Evolutionary conservation across 1,140 invertebrate species (phyloP), one percentile per base, ranked within the genome.

Genomic region (Leptopilina clavipes): DNA sequence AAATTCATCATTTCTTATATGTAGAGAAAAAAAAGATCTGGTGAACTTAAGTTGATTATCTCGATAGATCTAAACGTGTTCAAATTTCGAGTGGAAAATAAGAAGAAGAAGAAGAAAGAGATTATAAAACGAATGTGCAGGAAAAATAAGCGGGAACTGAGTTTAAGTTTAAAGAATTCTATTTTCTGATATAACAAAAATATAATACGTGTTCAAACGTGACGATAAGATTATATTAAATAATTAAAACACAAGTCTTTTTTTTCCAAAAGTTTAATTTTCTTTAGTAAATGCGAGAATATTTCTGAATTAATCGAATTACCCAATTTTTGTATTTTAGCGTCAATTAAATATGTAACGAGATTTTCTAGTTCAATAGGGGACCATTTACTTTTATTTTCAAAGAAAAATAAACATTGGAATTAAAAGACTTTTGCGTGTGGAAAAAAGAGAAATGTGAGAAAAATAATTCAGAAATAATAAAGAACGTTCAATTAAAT

Each of bases 161-260:
- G 83, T 88, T 90, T 86, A 89, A 87, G 87, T 89, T 89, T 90
- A 83, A 84, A 88, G 84, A 89, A 86, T 89, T 90, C 87, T 89
- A 90, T 90, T 90, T 90, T 90, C 85, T 89, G 86, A 75, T 81
- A 77, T 59, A 71, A 81, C 5, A 31, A 31, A 31, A 31, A 70
- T 81, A 78, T 84, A 84, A 72, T 74, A 71, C 72, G 59, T 77
- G 65, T 76, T 78, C 73, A 56, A 37, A 52, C 48, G n/a, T 73
- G 75, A 54, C 73, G 59, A 74, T 76, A 70, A 54, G 31, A 19
- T 10, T 17, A n/a, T n/a, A 7, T 79, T 3, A 18, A 43, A 43
- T 44, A n/a, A 76, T 72, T 37, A n/a, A 75, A 18, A 75, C 25
- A 31, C 5, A 65, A 31, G 25, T 31, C 59, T 37, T 31, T 9